Base-by-base conservation (phyloP, 1,140 invertebrate genomes). In the Pseudomyrmex flavicornis region DNA sequence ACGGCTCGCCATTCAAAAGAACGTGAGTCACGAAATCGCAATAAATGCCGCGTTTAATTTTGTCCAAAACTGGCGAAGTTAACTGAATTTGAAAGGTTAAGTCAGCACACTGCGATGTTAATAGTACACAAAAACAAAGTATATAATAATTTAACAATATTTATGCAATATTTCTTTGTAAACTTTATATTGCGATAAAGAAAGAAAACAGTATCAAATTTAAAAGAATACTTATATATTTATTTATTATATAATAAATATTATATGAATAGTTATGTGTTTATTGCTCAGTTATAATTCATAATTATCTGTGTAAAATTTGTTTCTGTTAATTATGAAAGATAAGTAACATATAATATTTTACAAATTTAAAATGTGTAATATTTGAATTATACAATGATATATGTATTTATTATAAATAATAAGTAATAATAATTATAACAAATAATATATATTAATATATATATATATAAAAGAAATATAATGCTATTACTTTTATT, bases 11-110 rank as follows among this genome's bases (percentile, higher is more conserved):
- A 35, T 86, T 84, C 66, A 74, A 75, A 72, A 72, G 58, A 72
- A 72, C 54, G 79, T 83, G 70, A 83, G 85, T 66, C 52, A 46
- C 12, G 68, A 77, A 83, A 76, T 76, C 15, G 9, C 15, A 50
- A 20, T 48, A 9, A 52, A 50, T 5, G 48, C 15, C 48, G 50
- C 5, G 5, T 1, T 26, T 70, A n/a, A 13, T 7, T 13, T 22
- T 2, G 2, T 0, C 1, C 7, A 46, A 58, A 46, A 54, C 44
- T 5, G 35, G 17, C 1, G 5, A 52, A 62, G n/a, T 56, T 0
- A 10, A 1, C 10, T 17, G 13, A 26, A 48, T 83, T 2, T 2
- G 13, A 50, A 70, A 86, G 85, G 85, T 86, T 87, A 87, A 70
- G 63, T 48, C 35, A 5, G 35, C 35, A 7, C 35, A 35, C 7